Evolutionary conservation across 2,113 vertebrate genomes (phyloP), one percentile per base, ranked within the genome.

Genomic region (Hiodon tergisus): DNA sequence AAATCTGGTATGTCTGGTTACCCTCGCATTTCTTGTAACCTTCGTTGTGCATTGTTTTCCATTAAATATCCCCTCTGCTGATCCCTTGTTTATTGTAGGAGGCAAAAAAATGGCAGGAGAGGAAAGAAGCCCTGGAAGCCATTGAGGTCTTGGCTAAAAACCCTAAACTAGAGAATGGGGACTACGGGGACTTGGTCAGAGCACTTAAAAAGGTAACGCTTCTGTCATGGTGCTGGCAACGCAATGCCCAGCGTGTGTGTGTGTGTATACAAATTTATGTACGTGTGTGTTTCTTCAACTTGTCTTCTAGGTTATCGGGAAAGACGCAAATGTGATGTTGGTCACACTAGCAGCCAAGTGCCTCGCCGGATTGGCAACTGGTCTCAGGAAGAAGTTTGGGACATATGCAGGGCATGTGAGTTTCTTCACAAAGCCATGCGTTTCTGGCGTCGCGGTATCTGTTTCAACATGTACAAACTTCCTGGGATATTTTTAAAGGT

Each of bases 41-140:
- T 14, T 51, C 53, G 2, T 16, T 54, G 3, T 69, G 10, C 9
- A 47, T n/a, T 71, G 10, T 68, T 69, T 47, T 46, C 67, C 47
- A 53, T 69, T 31, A 9, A 6, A 2, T 31, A 46, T 5, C 3
- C 11, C 3, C 31, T 10, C 31, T 1, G 2, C 46, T 4, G 8
- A 48, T 78, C 3, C 52, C 69, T 48, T 74, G 31, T 71, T 67
- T 77, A 2, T 68, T 87, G 2, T 80, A 99, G 97, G 97, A 99
- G 86, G 96, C 97, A 74, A 99, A 99, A 87, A 99, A 99, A 84
- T 99, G 97, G 97, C 97, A 99, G 84, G 97, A 99, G 85, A 94
- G 97, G 77, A 99, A 98, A 84, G 97, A 98, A 85, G 96, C 93
- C 58, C 85, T 99, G 81, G 97, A 99, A 82, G 93, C 94, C 71